Percentiles rank a stretch among this genome's conserved stretches.
phyloP scores from a whole-genome alignment of 2,888 invertebrate genomes.

The Lithophane ornitopus region DNA sequence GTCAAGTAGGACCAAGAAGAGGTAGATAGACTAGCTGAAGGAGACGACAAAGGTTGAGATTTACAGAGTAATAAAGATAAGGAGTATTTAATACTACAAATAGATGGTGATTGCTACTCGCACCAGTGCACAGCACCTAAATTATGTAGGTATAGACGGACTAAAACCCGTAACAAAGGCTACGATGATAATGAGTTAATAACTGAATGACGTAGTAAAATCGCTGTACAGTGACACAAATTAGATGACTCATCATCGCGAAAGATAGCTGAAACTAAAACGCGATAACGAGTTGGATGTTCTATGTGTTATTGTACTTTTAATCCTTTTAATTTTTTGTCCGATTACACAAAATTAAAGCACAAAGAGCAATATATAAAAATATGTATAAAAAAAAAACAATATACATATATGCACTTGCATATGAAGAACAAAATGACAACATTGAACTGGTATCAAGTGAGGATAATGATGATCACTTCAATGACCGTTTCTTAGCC shows the following conservation, averaged over 20 bases:
- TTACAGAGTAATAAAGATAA: not conserved
- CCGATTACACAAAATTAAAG: conserved; percentile 4
- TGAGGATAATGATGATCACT: conserved; percentile 22
- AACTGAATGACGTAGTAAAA: conserved; percentile 35
- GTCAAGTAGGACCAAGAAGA: not conserved
- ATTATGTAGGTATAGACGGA: conserved; percentile 1
- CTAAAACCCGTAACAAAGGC: conserved; percentile 33
- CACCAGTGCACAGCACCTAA: not conserved
- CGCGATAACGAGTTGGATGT: conserved; percentile 24
- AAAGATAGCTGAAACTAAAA: conserved; percentile 41
- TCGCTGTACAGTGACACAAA: conserved; percentile 44
- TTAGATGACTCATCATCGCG: conserved; percentile 42
- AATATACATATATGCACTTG: not conserved
- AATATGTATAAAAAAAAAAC: not conserved
- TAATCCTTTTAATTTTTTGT: conserved; percentile 31
- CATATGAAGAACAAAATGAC: not conserved
- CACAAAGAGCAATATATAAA: not conserved
- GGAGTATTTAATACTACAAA: not conserved
- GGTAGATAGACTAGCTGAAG: not conserved
- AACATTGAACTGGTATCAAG: not conserved
- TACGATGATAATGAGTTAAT: conserved; percentile 47
- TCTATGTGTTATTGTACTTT: conserved; percentile 26
- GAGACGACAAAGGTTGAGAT: not conserved
- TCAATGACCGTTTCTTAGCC: conserved; percentile 8
- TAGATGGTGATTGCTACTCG: not conserved